Evolutionary conservation across 1,140 invertebrate species (phyloP), one percentile per base, ranked within the genome.

Genomic region (Aphaenogaster ashmeadi): DNA sequence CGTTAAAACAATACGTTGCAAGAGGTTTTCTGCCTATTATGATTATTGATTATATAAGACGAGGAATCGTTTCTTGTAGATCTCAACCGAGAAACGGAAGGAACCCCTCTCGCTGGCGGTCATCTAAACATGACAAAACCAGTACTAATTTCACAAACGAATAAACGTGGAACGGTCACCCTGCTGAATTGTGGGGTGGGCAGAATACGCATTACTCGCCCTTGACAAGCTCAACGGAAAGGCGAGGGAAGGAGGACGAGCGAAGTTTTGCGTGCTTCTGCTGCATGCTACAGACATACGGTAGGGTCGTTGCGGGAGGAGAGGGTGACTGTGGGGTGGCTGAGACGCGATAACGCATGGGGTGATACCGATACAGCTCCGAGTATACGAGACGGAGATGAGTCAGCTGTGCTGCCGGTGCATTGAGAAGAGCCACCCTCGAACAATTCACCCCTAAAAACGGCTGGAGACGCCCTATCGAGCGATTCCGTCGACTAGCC

Each of bases 61-160:
- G 33, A 85, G n/a, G 2, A 33, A 66, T 88, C 54, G 58, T 60
- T 60, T 87, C 62, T 86, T 58, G 47, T 75, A 21, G 83, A 41
- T 56, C 54, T 62, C n/a, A 27, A 27, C 27, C 54, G n/a, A 67
- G n/a, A 62, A 64, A 15, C 52, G 50, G 36, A 38, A 52, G 58
- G 47, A 75, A 47, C 62, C 38, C 85, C 21, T 47, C 79, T 71
- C 67, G 89, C 52, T 18, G 83, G 88, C 83, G 90, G 90, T 90
- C 88, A 92, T 80, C 89, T 91, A 93, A 94, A 94, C 91, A 95
- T 93, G 94, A 95, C 94, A 95, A 94, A 94, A 95, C 94, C 95
- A 95, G 94, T 87, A 95, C 94, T 95, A 95, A 95, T 95, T 95
- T 95, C 94, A 95, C 95, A 95, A 95, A 94, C 94, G 95, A 95